phyloP scores from a whole-genome alignment of 2,797 vertebrate genomes.

The Odontamblyopus rebecca region DNA sequence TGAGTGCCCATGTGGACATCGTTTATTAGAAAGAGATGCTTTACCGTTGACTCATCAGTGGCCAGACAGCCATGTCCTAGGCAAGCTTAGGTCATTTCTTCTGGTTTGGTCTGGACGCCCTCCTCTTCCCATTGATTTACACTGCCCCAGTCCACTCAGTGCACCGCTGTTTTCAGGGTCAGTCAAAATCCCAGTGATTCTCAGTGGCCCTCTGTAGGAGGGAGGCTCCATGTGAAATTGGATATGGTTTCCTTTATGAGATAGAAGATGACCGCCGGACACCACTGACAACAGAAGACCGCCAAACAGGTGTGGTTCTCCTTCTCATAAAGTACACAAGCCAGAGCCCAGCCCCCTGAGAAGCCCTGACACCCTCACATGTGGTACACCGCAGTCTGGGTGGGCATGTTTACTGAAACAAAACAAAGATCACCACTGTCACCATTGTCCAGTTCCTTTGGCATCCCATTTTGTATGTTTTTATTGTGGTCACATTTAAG shows the following conservation, averaged over 20 bases:
- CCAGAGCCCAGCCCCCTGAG: conserved; percentile 38
- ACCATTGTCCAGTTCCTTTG: conserved; percentile 33
- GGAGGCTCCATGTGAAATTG: conserved; percentile 42
- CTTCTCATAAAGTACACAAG: conserved; percentile 46
- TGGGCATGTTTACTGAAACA: conserved; percentile 67
- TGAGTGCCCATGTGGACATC: conserved; percentile 61
- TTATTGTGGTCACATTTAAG: background rate
- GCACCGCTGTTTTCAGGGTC: conserved; percentile 44
- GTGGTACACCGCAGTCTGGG: conserved; percentile 44
- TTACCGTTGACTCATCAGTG: conserved; percentile 76
- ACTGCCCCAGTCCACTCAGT: conserved; percentile 7
- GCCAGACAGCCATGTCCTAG: conserved; percentile 55
- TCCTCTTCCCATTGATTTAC: conserved; percentile 42
- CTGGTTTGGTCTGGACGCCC: conserved; percentile 36
- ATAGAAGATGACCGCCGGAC: conserved; percentile 25
- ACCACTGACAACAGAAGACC: conserved; percentile 36
- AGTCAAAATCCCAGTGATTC: conserved; percentile 16
- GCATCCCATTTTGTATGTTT: background rate
- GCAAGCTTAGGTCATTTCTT: conserved; percentile 56
- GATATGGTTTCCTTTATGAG: conserved; percentile 34
- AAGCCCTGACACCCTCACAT: conserved; percentile 45
- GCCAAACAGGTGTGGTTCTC: conserved; percentile 60
- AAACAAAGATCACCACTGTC: conserved; percentile 57
- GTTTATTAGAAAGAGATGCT: conserved; percentile 61
- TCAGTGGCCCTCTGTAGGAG: conserved; percentile 16